Base-by-base conservation (phyloP, 2,113 vertebrate species). In the Sprattus sprattus region DNA sequence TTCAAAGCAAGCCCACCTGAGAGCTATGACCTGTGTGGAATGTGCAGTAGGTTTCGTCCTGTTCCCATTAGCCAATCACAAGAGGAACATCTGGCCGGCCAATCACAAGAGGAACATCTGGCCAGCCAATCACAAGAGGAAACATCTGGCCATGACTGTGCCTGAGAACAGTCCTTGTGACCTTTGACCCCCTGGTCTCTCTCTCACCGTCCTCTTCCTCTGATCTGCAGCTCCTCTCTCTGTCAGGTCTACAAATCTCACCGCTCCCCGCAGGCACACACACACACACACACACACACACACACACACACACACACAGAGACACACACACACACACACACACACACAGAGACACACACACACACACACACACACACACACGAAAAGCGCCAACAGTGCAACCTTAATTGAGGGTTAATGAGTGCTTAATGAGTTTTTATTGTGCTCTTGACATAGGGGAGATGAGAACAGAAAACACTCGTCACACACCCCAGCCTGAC, bases 1-100 rank as follows among this genome's bases (percentile, higher is more conserved):
- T 20, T 80, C 39, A 75, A 54, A 71, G 25, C 28, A 39, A 4
- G 6, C 85, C 45, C 83, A 89, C 90, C 88, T 87, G 64, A 71
- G 64, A 11, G 11, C 25, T 25, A 3, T 32, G 64, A 71, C 64
- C 25, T 71, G 64, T 71, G 64, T 71, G 64, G 64, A 71, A 71
- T 71, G n/a, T 71, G 64, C 7, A n/a, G 15, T 54, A 15, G 13
- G 50, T 13, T 15, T 54, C 16, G 50, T 15, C 16, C 15, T 16
- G 60, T 67, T 32, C 64, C 64, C 25, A 71, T 28, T 32, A 71
- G 64, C 64, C 64, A 71, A 71, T 71, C 13, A 71, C 8, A 71
- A 25, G 1, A 13, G 25, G n/a, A 71, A 32, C 64, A 71, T 71
- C 64, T 71, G 64, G 64, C 0, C 64, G 32, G 64, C 64, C 64